Evolutionary conservation across 2,113 vertebrate species (phyloP).

Genomic region (Dasyornis broadbenti): DNA sequence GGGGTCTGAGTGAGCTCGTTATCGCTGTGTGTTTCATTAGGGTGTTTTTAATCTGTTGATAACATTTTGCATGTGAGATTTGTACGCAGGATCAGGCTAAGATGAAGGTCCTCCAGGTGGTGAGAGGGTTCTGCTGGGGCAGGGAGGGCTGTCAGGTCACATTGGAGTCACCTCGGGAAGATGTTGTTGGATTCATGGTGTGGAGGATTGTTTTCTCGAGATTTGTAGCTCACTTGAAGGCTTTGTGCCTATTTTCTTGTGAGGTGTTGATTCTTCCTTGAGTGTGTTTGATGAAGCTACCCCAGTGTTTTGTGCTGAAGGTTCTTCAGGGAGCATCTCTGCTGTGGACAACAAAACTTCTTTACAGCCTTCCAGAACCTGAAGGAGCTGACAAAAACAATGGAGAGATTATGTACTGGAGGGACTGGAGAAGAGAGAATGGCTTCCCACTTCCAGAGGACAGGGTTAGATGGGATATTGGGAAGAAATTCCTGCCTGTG

Average conservation of each 20-base stretch:
- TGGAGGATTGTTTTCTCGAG: background rate
- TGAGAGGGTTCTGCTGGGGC: background rate
- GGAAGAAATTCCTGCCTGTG: accelerated
- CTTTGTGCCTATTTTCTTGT: accelerated
- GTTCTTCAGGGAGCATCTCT: background rate
- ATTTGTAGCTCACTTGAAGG: background rate
- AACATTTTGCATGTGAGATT: accelerated
- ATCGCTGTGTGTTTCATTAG: accelerated
- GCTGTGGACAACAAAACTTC: background rate
- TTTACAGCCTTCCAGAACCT: background rate
- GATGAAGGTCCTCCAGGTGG: background rate
- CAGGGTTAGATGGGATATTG: background rate
- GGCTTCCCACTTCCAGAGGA: background rate
- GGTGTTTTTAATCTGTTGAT: background rate
- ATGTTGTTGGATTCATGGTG: accelerated
- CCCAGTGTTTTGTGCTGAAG: background rate
- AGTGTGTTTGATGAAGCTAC: background rate
- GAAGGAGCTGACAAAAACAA: background rate
- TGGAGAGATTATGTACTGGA: background rate
- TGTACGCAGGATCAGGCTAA: accelerated
- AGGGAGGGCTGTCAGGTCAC: background rate
- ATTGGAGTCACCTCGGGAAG: background rate
- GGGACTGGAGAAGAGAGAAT: background rate
- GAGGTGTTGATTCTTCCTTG: background rate
- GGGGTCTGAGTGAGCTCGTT: background rate